phyloP scores from a whole-genome alignment of 1,140 invertebrate species.

The Drosophila jambulina region DNA sequence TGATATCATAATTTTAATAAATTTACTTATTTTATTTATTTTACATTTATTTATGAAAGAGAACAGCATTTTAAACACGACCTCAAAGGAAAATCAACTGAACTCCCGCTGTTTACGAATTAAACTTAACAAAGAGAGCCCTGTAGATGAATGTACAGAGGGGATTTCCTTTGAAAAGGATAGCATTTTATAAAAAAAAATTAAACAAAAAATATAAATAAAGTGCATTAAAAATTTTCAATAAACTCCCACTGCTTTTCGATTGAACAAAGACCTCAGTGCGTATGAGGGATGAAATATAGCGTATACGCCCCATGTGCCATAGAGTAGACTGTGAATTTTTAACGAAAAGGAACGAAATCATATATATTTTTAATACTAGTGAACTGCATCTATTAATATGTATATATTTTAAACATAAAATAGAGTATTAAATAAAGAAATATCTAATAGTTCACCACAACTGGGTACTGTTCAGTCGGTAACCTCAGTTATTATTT shows the following conservation, averaged over 20 bases:
- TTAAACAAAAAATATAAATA: neutral
- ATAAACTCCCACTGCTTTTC: neutral
- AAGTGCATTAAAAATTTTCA: too few relatives aligned
- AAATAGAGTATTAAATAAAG: neutral
- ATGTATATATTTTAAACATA: neutral
- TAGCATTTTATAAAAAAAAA: too few relatives aligned
- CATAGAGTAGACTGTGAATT: too few relatives aligned
- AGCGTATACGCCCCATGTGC: neutral
- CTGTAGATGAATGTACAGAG: too few relatives aligned
- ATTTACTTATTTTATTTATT: neutral
- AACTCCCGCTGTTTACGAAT: neutral
- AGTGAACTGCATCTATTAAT: neutral
- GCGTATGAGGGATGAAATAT: constrained; percentile 10
- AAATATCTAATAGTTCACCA: neutral
- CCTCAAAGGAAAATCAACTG: neutral
- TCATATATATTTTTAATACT: neutral
- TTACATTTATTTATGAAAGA: neutral
- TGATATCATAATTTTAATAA: neutral
- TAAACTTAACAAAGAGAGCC: neutral
- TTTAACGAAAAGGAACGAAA: neutral
- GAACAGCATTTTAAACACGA: neutral
- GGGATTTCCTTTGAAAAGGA: neutral
- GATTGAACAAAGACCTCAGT: neutral
- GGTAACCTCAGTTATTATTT: neutral
- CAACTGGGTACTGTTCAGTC: constrained; percentile 2